Base-by-base conservation (phyloP, 2,113 vertebrate genomes). In the Porphyrio hochstetteri region DNA sequence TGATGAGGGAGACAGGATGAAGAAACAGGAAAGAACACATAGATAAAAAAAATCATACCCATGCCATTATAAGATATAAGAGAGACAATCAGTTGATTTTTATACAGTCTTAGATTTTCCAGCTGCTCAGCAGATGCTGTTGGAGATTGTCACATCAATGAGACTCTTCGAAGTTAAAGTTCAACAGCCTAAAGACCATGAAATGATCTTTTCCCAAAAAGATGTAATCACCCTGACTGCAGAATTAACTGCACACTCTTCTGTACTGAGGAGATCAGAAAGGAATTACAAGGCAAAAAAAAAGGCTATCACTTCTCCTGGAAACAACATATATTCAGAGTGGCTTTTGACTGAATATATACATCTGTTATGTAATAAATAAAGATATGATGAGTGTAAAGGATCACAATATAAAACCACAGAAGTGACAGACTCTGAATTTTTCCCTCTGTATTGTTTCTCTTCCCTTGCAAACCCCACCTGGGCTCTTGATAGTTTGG, bases 161-260 rank as follows among this genome's bases (percentile, higher is more conserved):
- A 96, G 79, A 93, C 50, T 87, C 42, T 72, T 95, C 1, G 0
- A 88, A 90, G 88, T 53, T 96, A 90, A 96, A 97, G 97, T 97
- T 96, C 94, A 96, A 92, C 55, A 95, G 88, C 86, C 91, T 97
- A 93, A 97, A 96, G 89, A 91, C 89, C 93, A 96, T 86, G 88
- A 97, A 96, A 96, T 88, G 33, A 86, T 97, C 92, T 96, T 94
- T 91, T 57, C 77, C 89, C 31, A 68, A 92, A 88, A 94, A 96
- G 92, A 92, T 40, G 33, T 68, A 82, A 92, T 81, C 92, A 93
- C n/a, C 8, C 48, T 61, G 64, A 65, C 79, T 88, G 78, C 48
- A 84, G 70, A 95, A 89, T 94, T 94, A 92, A 91, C n/a, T 59
- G 35, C 55, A 85, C 27, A 7, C 13, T 77, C 38, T 46, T 86